These are phyloP conservation scores for Coturnix japonica DNA, from an alignment of 2,113 vertebrate genomes.

Conservation along the genomic window DNA sequence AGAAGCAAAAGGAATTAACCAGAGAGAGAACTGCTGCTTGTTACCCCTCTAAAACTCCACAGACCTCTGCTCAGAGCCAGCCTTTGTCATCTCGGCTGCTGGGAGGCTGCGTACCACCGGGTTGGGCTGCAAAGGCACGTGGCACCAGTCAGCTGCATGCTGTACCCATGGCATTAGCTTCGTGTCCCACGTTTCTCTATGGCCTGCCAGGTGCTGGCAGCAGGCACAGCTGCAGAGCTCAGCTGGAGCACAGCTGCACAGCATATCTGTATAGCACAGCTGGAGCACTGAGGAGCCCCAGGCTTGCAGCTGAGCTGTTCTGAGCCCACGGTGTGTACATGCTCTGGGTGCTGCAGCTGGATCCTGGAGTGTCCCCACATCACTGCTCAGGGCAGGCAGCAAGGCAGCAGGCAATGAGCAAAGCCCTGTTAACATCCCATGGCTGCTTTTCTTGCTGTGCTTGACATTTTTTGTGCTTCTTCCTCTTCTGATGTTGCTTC, in stretches of 20 bases:
- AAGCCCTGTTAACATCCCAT: neutral
- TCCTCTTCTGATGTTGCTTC: neutral
- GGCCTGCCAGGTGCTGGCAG: neutral
- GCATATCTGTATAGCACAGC: no score
- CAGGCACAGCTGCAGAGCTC: neutral
- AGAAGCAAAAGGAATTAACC: neutral
- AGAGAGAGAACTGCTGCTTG: neutral
- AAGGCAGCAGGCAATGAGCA: neutral
- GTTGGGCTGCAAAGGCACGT: accelerated
- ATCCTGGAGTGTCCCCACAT: accelerated
- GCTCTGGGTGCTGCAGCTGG: neutral
- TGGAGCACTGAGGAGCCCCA: neutral
- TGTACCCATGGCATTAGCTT: neutral
- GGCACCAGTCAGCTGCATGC: neutral
- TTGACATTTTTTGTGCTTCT: neutral
- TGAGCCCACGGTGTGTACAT: neutral
- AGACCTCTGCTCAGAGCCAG: neutral
- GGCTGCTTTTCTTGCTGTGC: accelerated
- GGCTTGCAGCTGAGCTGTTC: neutral
- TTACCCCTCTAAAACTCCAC: neutral
- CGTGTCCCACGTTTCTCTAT: neutral
- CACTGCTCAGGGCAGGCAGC: neutral
- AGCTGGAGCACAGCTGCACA: neutral
- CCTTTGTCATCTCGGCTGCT: neutral
- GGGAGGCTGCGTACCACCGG: neutral